Base-by-base conservation (phyloP, 2,888 invertebrate genomes). In the Apocheima hispidaria region DNA sequence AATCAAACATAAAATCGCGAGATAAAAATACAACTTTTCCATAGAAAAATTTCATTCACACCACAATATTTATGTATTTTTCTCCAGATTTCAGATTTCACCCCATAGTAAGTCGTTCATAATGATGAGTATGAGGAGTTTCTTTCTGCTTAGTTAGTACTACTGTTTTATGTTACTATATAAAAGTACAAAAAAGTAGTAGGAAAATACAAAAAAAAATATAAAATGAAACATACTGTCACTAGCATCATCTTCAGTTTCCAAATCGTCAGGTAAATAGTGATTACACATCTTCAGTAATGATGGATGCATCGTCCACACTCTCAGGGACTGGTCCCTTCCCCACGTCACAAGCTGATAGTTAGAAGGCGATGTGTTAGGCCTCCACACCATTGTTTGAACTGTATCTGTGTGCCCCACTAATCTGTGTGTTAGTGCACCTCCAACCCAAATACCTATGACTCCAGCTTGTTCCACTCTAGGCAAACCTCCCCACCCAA, bases 341-440 rank as follows among this genome's bases (percentile, higher is more conserved):
- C 98, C 98, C 99, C 99, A 99, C 1, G 98, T 98, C 0, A 99
- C 96, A 44, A 99, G 90, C 82, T 99, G 97, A 78, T 95, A 96
- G 78, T 96, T 96, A 14, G 93, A 91, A 43, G 93, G 94, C 63
- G 94, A 94, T 82, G 90, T 80, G 77, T 95, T 95, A 65, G 96
- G 96, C 53, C 98, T 94, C 98, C 98, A 99, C 68, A 98, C 97
- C 94, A 99, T 99, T 78, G 99, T 98, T 60, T 98, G 93, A 5
- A 99, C 97, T 43, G 98, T 98, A 90, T 99, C 98, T 6, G 97
- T 96, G 78, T 99, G 98, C 0, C 98, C 98, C n/a, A 97, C 96
- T 83, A 98, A 96, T 26, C 98, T 97, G 81, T 98, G 98, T 43
- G 98, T 96, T 1, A 98, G 96, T 38, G 96, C 88, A 1, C 92